Conservation (phyloP, 2,797 vertebrate species). For the Hypotaenidia okinawae region DNA sequence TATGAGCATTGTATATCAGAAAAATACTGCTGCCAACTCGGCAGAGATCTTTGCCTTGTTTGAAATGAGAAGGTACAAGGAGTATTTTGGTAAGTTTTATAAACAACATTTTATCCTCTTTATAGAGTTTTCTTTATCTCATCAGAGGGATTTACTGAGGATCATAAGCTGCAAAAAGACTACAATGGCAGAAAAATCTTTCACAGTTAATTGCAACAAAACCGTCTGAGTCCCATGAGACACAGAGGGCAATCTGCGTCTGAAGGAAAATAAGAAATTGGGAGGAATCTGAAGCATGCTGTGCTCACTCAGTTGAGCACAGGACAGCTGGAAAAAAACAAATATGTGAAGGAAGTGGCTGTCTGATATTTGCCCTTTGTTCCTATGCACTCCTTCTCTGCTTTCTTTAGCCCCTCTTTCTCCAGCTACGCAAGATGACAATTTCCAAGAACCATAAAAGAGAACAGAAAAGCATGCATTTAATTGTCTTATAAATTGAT, state of each 20-base stretch:
- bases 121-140: neutral
- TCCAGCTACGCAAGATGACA: neutral
- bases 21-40: neutral
- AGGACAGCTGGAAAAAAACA: constrained; percentile 14
- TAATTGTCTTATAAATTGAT: constrained; percentile 54
- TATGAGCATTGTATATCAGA: neutral
- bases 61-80: neutral
- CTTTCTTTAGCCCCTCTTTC: neutral
- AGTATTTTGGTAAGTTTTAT: neutral
- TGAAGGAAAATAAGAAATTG: constrained; percentile 14
- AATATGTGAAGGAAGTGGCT: neutral
- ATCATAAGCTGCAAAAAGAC: constrained; percentile 7
- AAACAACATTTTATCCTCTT: neutral
- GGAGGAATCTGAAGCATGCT: constrained; percentile 1
- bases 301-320: constrained; percentile 24
- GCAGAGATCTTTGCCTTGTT: neutral
- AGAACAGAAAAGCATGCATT: constrained; percentile 34
- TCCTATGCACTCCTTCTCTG: neutral
- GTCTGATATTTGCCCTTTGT: constrained; percentile 17
- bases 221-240: neutral
- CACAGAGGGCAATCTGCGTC: neutral
- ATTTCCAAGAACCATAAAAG: constrained; percentile 38
- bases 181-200: constrained; percentile 30
- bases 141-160: constrained; percentile 25
- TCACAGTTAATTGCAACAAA: constrained; percentile 30